These are phyloP conservation scores for Tetragonula clypearis DNA, from an alignment of 1,140 invertebrate genomes.

Conservation along the genomic window DNA sequence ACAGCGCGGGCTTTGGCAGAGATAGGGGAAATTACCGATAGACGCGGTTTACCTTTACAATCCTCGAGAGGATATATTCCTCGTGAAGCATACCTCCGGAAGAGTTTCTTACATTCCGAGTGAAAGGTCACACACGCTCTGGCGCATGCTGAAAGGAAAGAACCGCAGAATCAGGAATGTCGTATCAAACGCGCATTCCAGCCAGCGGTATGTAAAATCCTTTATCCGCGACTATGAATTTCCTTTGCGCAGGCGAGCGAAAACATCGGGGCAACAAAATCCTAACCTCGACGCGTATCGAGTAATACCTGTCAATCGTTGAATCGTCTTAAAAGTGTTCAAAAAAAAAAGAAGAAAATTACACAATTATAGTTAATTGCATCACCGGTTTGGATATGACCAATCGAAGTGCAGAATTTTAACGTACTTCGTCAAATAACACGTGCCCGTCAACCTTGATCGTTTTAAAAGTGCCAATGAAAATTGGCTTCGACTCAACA, in stretches of 20 bases:
- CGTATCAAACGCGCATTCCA: conserved; percentile 40
- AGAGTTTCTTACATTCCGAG: conserved; percentile 55
- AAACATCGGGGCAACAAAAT: neutral
- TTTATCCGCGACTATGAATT: conserved; percentile 35
- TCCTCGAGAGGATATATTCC: conserved; percentile 21
- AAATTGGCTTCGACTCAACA: too few relatives aligned
- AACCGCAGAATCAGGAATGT: conserved; percentile 47
- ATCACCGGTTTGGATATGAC: too few relatives aligned
- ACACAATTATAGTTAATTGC: too few relatives aligned
- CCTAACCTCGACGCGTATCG: neutral
- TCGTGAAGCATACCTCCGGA: conserved; percentile 26
- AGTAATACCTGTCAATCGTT: neutral
- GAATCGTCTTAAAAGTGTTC: neutral
- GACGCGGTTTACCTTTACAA: conserved; percentile 51
- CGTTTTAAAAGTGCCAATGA: too few relatives aligned
- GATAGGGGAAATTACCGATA: neutral
- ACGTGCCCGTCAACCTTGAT: too few relatives aligned
- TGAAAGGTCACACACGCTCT: conserved; percentile 41
- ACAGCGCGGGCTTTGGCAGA: neutral
- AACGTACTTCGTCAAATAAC: too few relatives aligned
- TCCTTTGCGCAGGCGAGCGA: neutral
- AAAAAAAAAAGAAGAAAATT: too few relatives aligned
- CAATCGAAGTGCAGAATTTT: too few relatives aligned
- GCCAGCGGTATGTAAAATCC: conserved; percentile 43
- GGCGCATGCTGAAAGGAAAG: conserved; percentile 43